Conservation (phyloP, 2,113 vertebrate genomes). For the Columba livia region DNA sequence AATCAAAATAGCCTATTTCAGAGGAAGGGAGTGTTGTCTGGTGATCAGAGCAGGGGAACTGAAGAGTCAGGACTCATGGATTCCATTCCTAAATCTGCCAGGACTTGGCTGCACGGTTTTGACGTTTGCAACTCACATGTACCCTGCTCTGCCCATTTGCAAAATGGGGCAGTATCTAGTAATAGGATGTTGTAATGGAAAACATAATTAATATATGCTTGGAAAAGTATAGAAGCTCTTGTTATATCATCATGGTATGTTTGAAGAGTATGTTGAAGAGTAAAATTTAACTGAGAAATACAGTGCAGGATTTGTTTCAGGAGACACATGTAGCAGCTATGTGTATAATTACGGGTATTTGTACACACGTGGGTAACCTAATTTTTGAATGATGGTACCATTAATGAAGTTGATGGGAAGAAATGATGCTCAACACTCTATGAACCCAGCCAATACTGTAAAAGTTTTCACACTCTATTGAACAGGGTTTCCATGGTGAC, state of each 20-base stretch:
- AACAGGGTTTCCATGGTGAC: conserved; percentile 44
- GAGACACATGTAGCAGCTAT: not conserved
- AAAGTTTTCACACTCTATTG: conserved; percentile 45
- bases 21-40: conserved; percentile 56
- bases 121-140: not conserved
- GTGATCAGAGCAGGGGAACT: conserved; percentile 52
- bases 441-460: conserved; percentile 6
- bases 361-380: not conserved
- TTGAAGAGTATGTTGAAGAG: conserved; percentile 3
- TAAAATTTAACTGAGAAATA: conserved; percentile 5
- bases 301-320: not conserved
- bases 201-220: not conserved
- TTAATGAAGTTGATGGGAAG: conserved; percentile 27
- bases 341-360: conserved; percentile 13
- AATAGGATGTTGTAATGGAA: conserved; percentile 18
- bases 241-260: not conserved
- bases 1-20: conserved; percentile 64
- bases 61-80: conserved; percentile 32
- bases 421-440: not conserved
- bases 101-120: not conserved
- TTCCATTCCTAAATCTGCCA: conserved; percentile 43
- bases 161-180: not conserved
- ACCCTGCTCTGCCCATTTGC: conserved; percentile 15
- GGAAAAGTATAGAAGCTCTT: conserved; percentile 10
- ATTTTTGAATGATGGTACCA: conserved; percentile 28